Conservation (phyloP, 1,140 invertebrate species). For the Drosophila repletoides region DNA sequence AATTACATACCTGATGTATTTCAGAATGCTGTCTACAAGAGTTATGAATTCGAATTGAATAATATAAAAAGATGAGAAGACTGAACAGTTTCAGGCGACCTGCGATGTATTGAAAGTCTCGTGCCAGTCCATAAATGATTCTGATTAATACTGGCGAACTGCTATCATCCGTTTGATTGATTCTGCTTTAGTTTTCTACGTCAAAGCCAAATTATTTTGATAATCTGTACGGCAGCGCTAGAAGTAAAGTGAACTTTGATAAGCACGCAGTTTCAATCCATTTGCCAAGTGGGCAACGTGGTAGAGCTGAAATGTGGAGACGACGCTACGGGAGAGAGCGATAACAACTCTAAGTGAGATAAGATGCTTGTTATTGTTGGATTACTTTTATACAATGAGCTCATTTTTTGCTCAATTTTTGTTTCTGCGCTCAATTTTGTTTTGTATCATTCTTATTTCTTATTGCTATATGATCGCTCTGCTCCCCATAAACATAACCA, state of each 20-base stretch:
- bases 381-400: constrained; percentile 3
- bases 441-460: constrained; percentile 42
- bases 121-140: not conserved
- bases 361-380: constrained; percentile 51
- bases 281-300: not conserved
- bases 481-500: constrained; percentile 45
- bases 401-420: constrained; percentile 25
- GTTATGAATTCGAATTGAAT: too few relatives aligned
- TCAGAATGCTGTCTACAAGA: too few relatives aligned
- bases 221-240: constrained; percentile 24
- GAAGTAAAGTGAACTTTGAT: constrained; percentile 18
- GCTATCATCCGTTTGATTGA: not conserved
- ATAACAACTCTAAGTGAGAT: constrained; percentile 51
- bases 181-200: constrained; percentile 12
- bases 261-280: constrained; percentile 3
- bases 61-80: too few relatives aligned
- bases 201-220: constrained; percentile 41
- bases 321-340: constrained; percentile 14
- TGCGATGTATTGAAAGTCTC: not conserved
- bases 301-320: constrained; percentile 5
- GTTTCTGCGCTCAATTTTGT: constrained; percentile 33
- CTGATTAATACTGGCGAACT: not conserved
- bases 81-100: too few relatives aligned
- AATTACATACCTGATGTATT: too few relatives aligned
- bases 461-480: constrained; percentile 47